Percentiles rank a stretch among this genome's conserved stretches.
Evolutionary conservation across 2,888 invertebrate species (phyloP).

Genomic region (Coenonympha glycerion): DNA sequence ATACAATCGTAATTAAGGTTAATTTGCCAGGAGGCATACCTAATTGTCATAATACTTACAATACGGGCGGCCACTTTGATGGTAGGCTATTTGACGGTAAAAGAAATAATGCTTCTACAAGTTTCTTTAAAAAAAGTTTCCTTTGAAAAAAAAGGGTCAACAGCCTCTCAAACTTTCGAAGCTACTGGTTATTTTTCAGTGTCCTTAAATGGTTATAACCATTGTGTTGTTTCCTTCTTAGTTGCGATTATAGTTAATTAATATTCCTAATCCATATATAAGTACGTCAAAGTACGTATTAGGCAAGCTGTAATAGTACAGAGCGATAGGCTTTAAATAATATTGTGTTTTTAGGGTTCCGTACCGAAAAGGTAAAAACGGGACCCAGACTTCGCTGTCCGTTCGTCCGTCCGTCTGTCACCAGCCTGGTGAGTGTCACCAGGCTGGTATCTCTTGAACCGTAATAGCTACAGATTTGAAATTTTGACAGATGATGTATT

Average conservation of each 20-base stretch:
- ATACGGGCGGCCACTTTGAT: conserved; percentile 20
- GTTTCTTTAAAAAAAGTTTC: conserved; percentile 18
- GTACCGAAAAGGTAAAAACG: too few relatives aligned
- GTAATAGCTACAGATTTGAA: too few relatives aligned
- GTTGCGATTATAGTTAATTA: conserved; percentile 25
- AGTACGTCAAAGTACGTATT: not conserved
- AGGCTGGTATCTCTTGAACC: too few relatives aligned
- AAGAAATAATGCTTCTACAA: conserved; percentile 15
- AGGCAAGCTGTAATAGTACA: too few relatives aligned
- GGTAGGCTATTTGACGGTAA: conserved; percentile 8
- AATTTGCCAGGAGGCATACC: conserved; percentile 12
- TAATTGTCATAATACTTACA: conserved; percentile 18
- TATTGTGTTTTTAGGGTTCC: too few relatives aligned
- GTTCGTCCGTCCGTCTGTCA: too few relatives aligned
- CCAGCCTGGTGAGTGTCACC: too few relatives aligned
- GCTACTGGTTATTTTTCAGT: conserved; percentile 44
- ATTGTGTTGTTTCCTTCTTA: conserved; percentile 44
- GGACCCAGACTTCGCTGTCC: too few relatives aligned
- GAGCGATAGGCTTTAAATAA: too few relatives aligned
- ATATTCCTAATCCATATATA: conserved; percentile 5
- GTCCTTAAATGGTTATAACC: conserved; percentile 39
- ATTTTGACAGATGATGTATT: too few relatives aligned
- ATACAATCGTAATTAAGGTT: conserved; percentile 12
- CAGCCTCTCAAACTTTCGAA: conserved; percentile 25
- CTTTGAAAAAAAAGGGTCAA: conserved; percentile 22